Evolutionary conservation across 2,888 invertebrate genomes (phyloP).

Genomic region (Drosophila nr. perissopoda): DNA sequence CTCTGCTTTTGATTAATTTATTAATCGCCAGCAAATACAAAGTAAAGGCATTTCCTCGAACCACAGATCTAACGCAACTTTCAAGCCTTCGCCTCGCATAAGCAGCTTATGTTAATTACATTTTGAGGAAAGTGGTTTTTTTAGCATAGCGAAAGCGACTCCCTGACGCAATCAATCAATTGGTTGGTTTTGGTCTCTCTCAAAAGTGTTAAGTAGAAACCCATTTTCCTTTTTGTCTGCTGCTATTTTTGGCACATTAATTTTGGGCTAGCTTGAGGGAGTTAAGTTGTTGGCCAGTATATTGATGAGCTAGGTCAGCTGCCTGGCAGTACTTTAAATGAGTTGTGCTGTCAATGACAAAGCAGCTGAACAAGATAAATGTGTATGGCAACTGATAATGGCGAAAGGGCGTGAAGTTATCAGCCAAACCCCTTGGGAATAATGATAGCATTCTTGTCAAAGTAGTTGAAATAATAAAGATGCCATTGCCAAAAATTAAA

Average conservation of each 20-base stretch:
- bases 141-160: slow-evolving; percentile 7
- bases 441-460: background rate
- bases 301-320: slow-evolving; percentile 64
- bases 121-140: slow-evolving; percentile 43
- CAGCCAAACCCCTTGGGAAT: background rate
- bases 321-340: slow-evolving; percentile 23
- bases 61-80: slow-evolving; percentile 7
- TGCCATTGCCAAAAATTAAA: background rate
- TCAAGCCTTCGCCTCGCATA: slow-evolving; percentile 19
- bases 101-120: slow-evolving; percentile 80
- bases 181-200: slow-evolving; percentile 30
- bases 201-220: slow-evolving; percentile 57
- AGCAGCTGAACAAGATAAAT: slow-evolving; percentile 33
- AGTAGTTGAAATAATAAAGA: background rate
- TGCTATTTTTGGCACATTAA: slow-evolving; percentile 26
- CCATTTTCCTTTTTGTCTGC: slow-evolving; percentile 57
- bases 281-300: slow-evolving; percentile 31
- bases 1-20: slow-evolving; percentile 59
- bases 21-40: slow-evolving; percentile 57
- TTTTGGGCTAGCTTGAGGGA: slow-evolving; percentile 30
- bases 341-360: slow-evolving; percentile 52
- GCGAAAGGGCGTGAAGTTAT: background rate
- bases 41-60: slow-evolving; percentile 43
- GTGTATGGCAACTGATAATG: slow-evolving; percentile 5
- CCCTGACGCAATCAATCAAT: slow-evolving; percentile 66